These are phyloP conservation scores for Heliconius ismenius DNA, from an alignment of 2,888 invertebrate species.

Conservation along the genomic window DNA sequence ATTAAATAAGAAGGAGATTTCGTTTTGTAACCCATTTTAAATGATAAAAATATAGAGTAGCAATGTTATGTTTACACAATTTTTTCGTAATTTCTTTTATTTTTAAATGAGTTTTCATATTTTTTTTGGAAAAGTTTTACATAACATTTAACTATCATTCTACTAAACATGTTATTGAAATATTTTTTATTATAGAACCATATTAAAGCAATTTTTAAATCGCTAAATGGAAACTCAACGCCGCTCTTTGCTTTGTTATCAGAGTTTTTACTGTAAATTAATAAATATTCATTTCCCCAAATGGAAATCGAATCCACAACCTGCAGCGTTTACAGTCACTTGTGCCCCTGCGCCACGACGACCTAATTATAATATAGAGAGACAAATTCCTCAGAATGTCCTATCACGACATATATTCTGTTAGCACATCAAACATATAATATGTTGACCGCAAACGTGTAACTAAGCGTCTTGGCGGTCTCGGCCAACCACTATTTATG, in stretches of 20 bases:
- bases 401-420: neutral
- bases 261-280: no score
- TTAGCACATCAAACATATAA: conserved; percentile 11
- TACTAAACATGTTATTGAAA: neutral
- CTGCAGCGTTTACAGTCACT: no score
- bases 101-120: neutral
- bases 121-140: neutral
- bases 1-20: conserved; percentile 9
- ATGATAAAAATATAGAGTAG: neutral
- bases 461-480: conserved; percentile 16
- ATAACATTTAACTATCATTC: neutral
- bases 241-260: no score
- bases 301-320: no score
- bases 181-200: no score
- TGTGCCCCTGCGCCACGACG: neutral
- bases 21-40: neutral
- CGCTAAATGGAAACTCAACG: neutral
- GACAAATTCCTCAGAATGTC: neutral
- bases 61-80: conserved; percentile 3
- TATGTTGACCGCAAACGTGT: conserved; percentile 24
- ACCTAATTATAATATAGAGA: no score
- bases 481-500: conserved; percentile 23
- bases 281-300: no score
- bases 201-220: no score
- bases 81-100: neutral